These are phyloP conservation scores for Anser brachyrhynchus DNA, from an alignment of 2,113 vertebrate species.

Conservation along the genomic window DNA sequence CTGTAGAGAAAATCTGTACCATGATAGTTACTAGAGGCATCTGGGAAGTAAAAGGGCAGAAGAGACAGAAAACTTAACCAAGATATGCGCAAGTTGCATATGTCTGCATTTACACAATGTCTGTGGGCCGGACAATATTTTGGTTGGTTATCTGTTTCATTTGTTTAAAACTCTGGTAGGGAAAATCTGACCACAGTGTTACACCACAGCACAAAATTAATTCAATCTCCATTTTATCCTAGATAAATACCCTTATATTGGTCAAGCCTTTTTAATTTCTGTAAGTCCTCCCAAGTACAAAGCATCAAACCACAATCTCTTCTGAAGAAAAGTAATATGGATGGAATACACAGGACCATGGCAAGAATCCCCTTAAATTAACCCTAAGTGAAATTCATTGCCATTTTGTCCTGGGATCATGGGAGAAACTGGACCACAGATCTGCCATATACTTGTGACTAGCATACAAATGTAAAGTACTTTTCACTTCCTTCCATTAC, in stretches of 20 bases:
- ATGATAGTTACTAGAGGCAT: background rate
- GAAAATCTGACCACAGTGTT: background rate
- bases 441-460: background rate
- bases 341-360: background rate
- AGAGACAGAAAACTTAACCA: background rate
- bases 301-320: background rate
- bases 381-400: background rate
- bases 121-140: background rate
- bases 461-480: background rate
- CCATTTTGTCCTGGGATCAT: background rate
- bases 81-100: background rate
- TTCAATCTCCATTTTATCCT: background rate
- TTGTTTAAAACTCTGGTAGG: background rate
- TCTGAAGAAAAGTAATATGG: background rate
- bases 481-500: background rate
- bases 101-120: background rate
- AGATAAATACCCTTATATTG: background rate
- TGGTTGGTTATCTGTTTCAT: background rate
- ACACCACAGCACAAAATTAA: background rate
- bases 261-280: background rate
- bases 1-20: conserved; percentile 14
- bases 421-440: background rate
- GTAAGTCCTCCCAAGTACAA: background rate
- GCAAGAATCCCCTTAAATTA: background rate
- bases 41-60: background rate